These are phyloP conservation scores for Archips xylosteana DNA, from an alignment of 2,888 invertebrate genomes.

Conservation along the genomic window DNA sequence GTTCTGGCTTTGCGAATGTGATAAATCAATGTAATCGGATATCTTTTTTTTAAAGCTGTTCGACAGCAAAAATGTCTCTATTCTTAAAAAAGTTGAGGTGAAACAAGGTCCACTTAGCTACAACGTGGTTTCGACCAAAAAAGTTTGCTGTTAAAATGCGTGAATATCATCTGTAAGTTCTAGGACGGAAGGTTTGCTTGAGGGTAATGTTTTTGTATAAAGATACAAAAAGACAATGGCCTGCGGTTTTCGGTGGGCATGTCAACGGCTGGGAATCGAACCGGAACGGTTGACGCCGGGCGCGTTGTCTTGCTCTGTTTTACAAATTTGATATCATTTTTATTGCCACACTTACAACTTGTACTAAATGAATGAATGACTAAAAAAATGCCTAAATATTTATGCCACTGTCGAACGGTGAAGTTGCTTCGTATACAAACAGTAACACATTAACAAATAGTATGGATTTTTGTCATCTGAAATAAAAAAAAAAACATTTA, in stretches of 20 bases:
- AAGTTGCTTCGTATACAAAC: neutral
- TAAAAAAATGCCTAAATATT: neutral
- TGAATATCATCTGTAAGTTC: slow-evolving; percentile 42
- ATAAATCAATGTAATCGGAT: slow-evolving; percentile 36
- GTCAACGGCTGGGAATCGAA: slow-evolving; percentile 74
- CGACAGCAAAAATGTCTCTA: slow-evolving; percentile 39
- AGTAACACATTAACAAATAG: too few relatives aligned
- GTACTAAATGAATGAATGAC: neutral
- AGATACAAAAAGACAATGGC: slow-evolving; percentile 65
- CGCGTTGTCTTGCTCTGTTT: slow-evolving; percentile 46
- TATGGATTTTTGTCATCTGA: too few relatives aligned
- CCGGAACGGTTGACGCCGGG: slow-evolving; percentile 64
- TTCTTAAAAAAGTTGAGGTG: slow-evolving; percentile 25
- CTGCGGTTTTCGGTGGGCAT: slow-evolving; percentile 75
- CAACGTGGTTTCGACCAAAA: slow-evolving; percentile 25
- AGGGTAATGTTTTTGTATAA: slow-evolving; percentile 6
- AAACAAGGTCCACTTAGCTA: slow-evolving; percentile 21
- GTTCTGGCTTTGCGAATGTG: slow-evolving; percentile 24
- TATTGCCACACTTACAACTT: slow-evolving; percentile 11
- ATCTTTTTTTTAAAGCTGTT: slow-evolving; percentile 31
- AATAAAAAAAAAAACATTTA: too few relatives aligned
- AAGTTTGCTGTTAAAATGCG: slow-evolving; percentile 24
- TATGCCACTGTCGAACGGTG: neutral
- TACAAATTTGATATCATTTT: slow-evolving; percentile 49
- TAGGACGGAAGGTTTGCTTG: slow-evolving; percentile 48